Evolutionary conservation across 2,113 vertebrate genomes (phyloP), one percentile per base, ranked within the genome.

Genomic region (Lota lota): DNA sequence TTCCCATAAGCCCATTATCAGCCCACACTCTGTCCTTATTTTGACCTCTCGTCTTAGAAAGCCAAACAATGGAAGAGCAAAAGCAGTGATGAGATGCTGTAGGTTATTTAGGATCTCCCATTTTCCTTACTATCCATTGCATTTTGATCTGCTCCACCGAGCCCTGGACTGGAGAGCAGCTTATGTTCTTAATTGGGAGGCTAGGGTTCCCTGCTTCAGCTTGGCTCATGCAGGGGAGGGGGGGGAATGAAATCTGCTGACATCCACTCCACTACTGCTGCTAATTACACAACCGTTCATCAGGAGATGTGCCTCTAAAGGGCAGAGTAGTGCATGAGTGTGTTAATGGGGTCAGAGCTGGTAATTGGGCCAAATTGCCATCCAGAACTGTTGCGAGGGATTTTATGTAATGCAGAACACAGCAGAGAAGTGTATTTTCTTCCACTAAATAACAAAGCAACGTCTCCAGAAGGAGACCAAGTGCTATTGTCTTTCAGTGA

Each of bases 181-280:
- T 85, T 75, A 67, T 78, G 80, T 79, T 69, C 80, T 75, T 91
- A 89, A 90, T 89, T 91, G 68, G 79, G 20, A 78, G 66, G 68
- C 59, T 57, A 64, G 76, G 71, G 63, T 47, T 47, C 40, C 59
- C 33, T 15, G 40, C 76, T 73, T 76, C 67, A 63, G 61, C 22
- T 61, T 63, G 64, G 63, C 77, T 36, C 65, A 58, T 36, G 36
- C 68, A 51, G 66, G 76, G 61, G 61, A 61, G 53, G 28, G 28
- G 28, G 28, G 28, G 3, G 64, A 24, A 70, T 63, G 63, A 72
- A 68, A 79, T 84, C 68, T 20, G 40, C 76, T 70, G 69, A 79
- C 73, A 85, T 76, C 59, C 47, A 74, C 79, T 78, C 63, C 63
- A 47, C 70, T 61, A 60, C 21, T 50, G 63, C 68, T 58, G 64